phyloP scores from a whole-genome alignment of 2,113 vertebrate genomes.

The Promerops cafer region DNA sequence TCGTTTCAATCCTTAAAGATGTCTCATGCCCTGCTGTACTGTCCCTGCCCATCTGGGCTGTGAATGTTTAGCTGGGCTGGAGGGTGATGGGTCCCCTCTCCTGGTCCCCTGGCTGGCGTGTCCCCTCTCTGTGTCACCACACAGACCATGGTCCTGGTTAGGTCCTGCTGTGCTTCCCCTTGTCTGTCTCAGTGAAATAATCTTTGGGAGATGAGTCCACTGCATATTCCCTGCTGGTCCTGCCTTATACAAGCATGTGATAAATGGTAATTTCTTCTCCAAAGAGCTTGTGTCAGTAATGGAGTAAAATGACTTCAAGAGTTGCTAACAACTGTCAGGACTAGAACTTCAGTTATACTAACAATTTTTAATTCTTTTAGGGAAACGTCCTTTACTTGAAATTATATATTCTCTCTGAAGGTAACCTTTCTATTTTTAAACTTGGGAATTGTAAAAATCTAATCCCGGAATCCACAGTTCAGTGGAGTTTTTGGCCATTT shows the following conservation, averaged over 20 bases:
- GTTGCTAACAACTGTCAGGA: not conserved
- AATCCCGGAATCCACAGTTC: not conserved
- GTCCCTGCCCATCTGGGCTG: not conserved
- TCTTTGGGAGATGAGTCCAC: fast-evolving
- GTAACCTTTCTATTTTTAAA: not conserved
- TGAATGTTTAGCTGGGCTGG: fast-evolving
- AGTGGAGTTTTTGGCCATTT: not conserved
- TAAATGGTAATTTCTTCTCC: not conserved
- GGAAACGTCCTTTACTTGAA: not conserved
- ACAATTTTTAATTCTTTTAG: fast-evolving
- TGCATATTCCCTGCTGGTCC: fast-evolving
- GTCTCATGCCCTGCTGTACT: not conserved
- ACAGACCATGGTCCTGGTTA: fast-evolving
- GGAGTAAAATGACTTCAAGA: not conserved
- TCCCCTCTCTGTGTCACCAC: fast-evolving
- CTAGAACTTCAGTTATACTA: not conserved
- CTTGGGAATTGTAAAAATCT: not conserved
- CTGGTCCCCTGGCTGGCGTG: not conserved
- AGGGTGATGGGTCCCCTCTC: not conserved
- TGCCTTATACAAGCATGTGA: fast-evolving
- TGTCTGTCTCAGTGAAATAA: not conserved
- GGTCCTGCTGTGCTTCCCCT: not conserved
- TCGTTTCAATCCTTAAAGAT: not conserved
- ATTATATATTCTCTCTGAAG: not conserved
- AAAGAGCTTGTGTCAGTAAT: not conserved